These are phyloP conservation scores for Leptopterna dolabrata DNA, from an alignment of 2,888 invertebrate genomes.

Conservation along the genomic window DNA sequence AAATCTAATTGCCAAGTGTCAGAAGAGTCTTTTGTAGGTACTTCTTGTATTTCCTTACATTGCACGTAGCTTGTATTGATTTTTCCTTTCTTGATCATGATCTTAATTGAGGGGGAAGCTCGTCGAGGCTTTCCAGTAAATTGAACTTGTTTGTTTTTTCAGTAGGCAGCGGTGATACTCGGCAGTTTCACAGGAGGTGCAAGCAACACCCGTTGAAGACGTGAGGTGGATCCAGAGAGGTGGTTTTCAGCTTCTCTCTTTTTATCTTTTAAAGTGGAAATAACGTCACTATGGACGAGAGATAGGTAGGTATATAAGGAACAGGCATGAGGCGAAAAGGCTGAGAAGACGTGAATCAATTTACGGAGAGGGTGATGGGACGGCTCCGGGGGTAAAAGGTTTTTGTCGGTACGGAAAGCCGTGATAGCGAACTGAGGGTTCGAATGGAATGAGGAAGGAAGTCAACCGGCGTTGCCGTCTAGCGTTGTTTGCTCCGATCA, in stretches of 20 bases:
- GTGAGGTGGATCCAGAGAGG: background rate
- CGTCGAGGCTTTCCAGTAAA: background rate
- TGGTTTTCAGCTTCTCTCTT: background rate
- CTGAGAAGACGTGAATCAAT: background rate
- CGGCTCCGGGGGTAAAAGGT: background rate
- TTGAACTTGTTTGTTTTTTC: background rate
- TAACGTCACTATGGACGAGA: background rate
- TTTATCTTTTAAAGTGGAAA: background rate
- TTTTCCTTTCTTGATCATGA: background rate
- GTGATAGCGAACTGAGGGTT: background rate
- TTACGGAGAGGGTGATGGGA: background rate
- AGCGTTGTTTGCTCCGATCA: background rate
- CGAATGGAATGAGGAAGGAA: background rate
- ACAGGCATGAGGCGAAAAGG: background rate
- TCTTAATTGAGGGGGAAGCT: background rate
- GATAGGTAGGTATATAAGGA: conserved; percentile 7
- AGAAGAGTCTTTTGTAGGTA: no score
- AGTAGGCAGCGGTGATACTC: background rate
- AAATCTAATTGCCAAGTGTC: no score
- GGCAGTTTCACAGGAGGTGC: background rate
- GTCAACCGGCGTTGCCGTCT: background rate
- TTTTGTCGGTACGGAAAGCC: conserved; percentile 11
- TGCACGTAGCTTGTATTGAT: background rate
- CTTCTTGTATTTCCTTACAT: background rate
- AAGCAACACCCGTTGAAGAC: background rate